Evolutionary conservation across 2,888 invertebrate species (phyloP).

Genomic region (Lepidocyrtoides sp.): DNA sequence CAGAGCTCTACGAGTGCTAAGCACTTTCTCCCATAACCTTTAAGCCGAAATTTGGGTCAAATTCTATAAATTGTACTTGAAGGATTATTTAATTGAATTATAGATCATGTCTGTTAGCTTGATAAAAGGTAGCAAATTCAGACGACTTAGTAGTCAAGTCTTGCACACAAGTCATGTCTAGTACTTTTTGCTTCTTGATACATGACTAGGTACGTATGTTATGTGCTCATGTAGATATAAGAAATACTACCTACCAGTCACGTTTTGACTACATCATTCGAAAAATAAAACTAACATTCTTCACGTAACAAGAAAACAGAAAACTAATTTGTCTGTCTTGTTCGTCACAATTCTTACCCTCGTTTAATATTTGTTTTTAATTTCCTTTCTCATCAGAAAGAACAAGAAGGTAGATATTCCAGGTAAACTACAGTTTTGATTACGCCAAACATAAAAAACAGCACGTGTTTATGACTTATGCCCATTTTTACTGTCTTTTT

Average conservation of each 20-base stretch:
- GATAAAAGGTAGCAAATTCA: too few species aligned
- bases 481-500: not conserved
- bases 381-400: not conserved
- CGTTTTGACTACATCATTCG: not conserved
- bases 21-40: not conserved
- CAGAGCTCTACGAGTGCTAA: too few species aligned
- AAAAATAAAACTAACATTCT: not conserved
- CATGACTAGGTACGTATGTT: too few species aligned
- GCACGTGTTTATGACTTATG: not conserved
- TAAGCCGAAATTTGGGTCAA: not conserved
- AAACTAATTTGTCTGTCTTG: not conserved
- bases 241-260: too few species aligned
- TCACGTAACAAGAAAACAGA: not conserved
- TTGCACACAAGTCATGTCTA: too few species aligned
- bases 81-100: constrained; percentile 20
- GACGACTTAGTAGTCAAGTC: too few species aligned
- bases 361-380: not conserved
- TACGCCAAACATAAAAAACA: not conserved
- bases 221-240: too few species aligned
- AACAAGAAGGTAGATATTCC: not conserved
- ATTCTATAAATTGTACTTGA: not conserved
- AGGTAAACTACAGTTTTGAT: not conserved
- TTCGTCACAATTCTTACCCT: not conserved
- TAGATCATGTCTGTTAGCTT: too few species aligned
- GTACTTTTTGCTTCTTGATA: too few species aligned